phyloP scores from a whole-genome alignment of 2,797 vertebrate species.

The Enteromius argenteus region DNA sequence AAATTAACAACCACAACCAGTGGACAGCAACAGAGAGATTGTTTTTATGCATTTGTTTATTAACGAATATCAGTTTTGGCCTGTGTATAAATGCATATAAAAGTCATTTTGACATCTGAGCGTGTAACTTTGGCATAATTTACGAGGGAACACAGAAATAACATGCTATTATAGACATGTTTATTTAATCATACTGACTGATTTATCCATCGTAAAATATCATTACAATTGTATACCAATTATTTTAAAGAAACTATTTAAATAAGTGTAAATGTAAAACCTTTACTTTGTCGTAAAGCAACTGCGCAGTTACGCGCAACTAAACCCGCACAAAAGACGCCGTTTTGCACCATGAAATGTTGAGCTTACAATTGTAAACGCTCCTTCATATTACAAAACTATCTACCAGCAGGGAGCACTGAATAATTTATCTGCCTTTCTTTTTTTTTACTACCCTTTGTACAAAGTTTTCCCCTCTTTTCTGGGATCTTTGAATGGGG shows the following conservation, averaged over 20 bases:
- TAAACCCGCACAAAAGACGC: constrained; percentile 74
- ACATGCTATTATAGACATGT: neutral
- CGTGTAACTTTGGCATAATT: neutral
- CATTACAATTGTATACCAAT: neutral
- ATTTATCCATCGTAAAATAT: neutral
- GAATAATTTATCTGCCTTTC: constrained; percentile 88
- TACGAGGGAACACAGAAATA: neutral
- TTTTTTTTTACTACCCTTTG: constrained; percentile 82
- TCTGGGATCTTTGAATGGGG: constrained; percentile 83
- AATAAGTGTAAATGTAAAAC: constrained; percentile 1
- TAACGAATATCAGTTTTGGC: neutral
- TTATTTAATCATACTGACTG: neutral
- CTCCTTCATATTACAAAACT: constrained; percentile 85
- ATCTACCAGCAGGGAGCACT: constrained; percentile 87
- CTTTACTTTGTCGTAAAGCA: neutral
- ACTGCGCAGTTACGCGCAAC: constrained; percentile 40
- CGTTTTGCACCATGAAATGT: constrained; percentile 83
- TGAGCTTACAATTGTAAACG: constrained; percentile 76
- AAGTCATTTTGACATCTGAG: neutral
- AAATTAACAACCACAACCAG: constrained; percentile 44
- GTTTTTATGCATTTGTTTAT: neutral
- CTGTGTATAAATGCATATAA: neutral
- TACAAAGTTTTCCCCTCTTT: constrained; percentile 78
- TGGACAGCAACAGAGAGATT: neutral
- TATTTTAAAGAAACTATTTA: neutral